Base-by-base conservation (phyloP, 2,797 vertebrate species). In the Eulemur mongoz region DNA sequence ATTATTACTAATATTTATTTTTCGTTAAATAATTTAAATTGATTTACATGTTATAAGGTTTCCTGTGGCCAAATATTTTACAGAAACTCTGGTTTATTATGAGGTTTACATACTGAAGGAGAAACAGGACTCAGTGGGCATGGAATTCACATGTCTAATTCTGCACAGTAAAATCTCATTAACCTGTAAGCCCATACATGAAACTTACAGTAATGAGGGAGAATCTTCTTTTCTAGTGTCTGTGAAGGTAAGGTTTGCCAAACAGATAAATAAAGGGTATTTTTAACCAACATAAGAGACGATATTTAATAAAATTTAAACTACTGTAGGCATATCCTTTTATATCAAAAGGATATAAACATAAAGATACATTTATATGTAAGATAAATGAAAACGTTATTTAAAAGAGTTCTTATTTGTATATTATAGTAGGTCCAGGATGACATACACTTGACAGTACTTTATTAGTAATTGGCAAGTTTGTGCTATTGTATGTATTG, bases 281-380 rank as follows among this genome's bases (percentile, higher is more conserved):
- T 96, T 76, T 61, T 89, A 30, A 89, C 2, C 43, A 75, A 30
- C 12, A n/a, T 69, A 88, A 18, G n/a, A 4, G 8, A 72, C 85
- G 54, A 72, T n/a, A 75, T 50, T 38, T 91, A 20, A 63, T 88
- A 89, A 91, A 67, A n/a, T 83, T 78, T 72, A 93, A 94, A 93
- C 4, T 27, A 30, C 27, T 85, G 2, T 88, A 96, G 4, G 14
- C 67, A 72, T 82, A 83, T 12, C n/a, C 7, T 59, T 72, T 78
- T 10, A 78, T 3, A 87, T 45, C 63, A 84, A 90, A 90, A 70
- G 70, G 43, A 45, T 45, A 45, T 45, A 45, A 45, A 52, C 35
- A 43, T 70, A 75, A 50, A 80, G 22, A 2, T 40, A 2, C 52
- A 87, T 80, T 89, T 11, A 69, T 57, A 32, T 13, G 4, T 79